Evolutionary conservation across 2,113 vertebrate species (phyloP).

Genomic region (Anguilla rostrata): DNA sequence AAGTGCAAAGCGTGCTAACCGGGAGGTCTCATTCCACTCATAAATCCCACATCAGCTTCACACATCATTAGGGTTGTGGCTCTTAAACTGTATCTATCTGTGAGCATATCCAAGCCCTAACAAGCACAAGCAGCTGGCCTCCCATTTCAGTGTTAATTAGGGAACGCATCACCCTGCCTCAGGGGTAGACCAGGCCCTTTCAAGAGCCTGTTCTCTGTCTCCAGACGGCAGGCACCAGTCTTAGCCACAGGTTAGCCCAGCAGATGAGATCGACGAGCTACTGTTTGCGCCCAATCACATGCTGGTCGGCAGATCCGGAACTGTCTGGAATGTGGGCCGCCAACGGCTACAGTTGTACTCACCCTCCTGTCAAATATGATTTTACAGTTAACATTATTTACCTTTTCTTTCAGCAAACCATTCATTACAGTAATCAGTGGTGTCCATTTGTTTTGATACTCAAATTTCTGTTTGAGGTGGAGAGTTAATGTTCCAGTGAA

Average conservation of each 20-base stretch:
- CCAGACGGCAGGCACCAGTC: slow-evolving; percentile 14
- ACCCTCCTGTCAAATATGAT: slow-evolving; percentile 40
- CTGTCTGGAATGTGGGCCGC: slow-evolving; percentile 12
- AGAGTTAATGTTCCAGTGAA: neutral
- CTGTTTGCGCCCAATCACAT: slow-evolving; percentile 30
- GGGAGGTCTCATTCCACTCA: slow-evolving; percentile 13
- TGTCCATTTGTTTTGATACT: neutral
- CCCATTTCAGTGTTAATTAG: slow-evolving; percentile 31
- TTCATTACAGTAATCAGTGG: slow-evolving; percentile 1
- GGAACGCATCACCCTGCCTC: slow-evolving; percentile 15
- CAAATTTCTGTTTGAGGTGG: neutral
- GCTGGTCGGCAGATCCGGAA: slow-evolving; percentile 27
- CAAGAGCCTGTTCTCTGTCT: slow-evolving; percentile 18
- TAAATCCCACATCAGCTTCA: slow-evolving; percentile 19
- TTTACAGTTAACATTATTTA: slow-evolving; percentile 18
- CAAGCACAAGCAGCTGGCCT: neutral
- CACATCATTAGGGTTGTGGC: slow-evolving; percentile 25
- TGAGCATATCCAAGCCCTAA: neutral
- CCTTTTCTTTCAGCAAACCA: slow-evolving; percentile 2
- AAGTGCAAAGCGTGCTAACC: neutral
- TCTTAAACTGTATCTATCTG: neutral
- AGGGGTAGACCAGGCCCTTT: neutral
- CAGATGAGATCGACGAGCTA: slow-evolving; percentile 33
- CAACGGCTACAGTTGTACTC: slow-evolving; percentile 37
- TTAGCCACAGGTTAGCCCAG: slow-evolving; percentile 19